Conservation (phyloP, 2,797 vertebrate species). For the Valencia hispanica region DNA sequence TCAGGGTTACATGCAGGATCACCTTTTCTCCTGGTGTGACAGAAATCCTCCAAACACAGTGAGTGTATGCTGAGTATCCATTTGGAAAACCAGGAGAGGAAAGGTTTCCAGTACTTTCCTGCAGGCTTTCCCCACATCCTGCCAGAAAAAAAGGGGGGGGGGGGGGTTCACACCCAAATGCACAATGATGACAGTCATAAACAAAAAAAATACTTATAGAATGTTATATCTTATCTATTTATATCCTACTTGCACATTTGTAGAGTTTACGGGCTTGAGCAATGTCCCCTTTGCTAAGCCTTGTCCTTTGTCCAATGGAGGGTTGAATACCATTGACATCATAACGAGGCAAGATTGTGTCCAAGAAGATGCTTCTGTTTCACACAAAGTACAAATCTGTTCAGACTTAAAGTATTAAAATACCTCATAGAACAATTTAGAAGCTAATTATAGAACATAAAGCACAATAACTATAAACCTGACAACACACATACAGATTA, state of each 20-base stretch:
- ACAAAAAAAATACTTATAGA: neutral
- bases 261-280: conserved; percentile 95
- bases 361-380: conserved; percentile 91
- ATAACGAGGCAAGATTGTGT: conserved; percentile 94
- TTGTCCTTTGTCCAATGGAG: conserved; percentile 91
- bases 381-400: conserved; percentile 30
- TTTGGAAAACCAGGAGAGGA: conserved; percentile 95
- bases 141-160: conserved; percentile 32
- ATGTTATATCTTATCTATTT: neutral
- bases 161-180: conserved; percentile 3
- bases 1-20: conserved; percentile 11
- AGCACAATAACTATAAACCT: neutral
- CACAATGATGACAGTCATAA: neutral
- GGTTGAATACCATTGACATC: conserved; percentile 90
- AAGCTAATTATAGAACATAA: neutral
- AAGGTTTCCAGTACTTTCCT: conserved; percentile 94
- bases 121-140: conserved; percentile 95
- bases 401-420: neutral
- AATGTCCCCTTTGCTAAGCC: conserved; percentile 94
- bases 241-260: conserved; percentile 88
- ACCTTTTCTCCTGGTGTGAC: conserved; percentile 99
- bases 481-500: neutral
- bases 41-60: conserved; percentile 96
- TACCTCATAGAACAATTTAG: conserved; percentile 2
- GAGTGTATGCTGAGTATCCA: conserved; percentile 92